These are phyloP conservation scores for Drosophila stalkeri DNA, from an alignment of 2,888 invertebrate species.

Conservation along the genomic window DNA sequence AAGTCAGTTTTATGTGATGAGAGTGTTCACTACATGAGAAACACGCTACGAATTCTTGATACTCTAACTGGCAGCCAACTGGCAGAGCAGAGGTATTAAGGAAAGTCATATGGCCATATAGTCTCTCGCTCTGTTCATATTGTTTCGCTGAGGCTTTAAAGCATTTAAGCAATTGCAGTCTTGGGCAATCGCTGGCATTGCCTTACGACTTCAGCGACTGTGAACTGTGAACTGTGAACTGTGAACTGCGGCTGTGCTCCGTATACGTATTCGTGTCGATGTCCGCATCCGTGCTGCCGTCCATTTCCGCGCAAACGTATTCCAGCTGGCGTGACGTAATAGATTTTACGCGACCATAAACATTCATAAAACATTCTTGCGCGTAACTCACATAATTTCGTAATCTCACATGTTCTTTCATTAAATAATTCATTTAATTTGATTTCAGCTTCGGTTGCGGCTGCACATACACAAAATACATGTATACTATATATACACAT, in stretches of 20 bases:
- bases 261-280: not conserved
- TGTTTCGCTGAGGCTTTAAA: conserved; percentile 43
- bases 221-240: not conserved
- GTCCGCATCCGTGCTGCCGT: conserved; percentile 22
- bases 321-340: conserved; percentile 72
- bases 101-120: not conserved
- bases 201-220: too few species aligned
- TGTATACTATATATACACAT: not conserved
- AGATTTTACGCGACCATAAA: conserved; percentile 79
- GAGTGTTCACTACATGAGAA: conserved; percentile 23
- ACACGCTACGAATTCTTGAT: conserved; percentile 16
- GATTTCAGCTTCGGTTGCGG: conserved; percentile 57
- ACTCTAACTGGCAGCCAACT: conserved; percentile 11
- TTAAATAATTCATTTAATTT: conserved; percentile 82
- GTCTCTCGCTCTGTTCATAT: not conserved
- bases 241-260: too few species aligned
- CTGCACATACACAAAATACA: conserved; percentile 6
- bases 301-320: conserved; percentile 29
- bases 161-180: conserved; percentile 55
- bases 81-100: too few species aligned
- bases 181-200: conserved; percentile 13
- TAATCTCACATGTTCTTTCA: conserved; percentile 73
- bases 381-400: conserved; percentile 80
- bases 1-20: conserved; percentile 65
- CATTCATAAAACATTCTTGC: conserved; percentile 81